Percentiles rank a stretch among this genome's conserved stretches.
Evolutionary conservation across 2,113 vertebrate genomes (phyloP).

Genomic region (Zapus hudsonius): DNA sequence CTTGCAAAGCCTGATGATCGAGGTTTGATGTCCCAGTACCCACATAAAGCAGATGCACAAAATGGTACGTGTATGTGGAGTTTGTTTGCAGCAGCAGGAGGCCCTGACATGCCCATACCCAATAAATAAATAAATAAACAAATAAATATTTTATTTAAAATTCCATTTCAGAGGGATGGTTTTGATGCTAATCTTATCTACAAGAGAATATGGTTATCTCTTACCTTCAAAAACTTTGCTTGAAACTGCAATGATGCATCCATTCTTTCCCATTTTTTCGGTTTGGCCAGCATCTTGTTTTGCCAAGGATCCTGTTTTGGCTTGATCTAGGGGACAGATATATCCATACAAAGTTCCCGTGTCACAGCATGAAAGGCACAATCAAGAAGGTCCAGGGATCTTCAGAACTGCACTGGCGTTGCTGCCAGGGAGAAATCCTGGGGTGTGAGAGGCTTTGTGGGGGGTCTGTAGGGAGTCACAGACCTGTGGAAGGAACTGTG

Average conservation of each 20-base stretch:
- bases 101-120: background rate
- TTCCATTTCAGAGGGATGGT: background rate
- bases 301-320: conserved; percentile 88
- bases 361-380: conserved; percentile 27
- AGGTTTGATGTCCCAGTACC: no score
- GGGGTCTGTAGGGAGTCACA: background rate
- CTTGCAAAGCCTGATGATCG: no score
- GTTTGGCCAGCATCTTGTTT: conserved; percentile 86
- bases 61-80: no score
- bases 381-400: background rate
- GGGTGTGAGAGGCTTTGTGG: background rate
- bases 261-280: conserved; percentile 82
- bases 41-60: no score
- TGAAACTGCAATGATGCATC: conserved; percentile 84
- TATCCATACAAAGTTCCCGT: background rate
- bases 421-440: background rate
- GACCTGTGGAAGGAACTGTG: background rate
- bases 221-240: conserved; percentile 86
- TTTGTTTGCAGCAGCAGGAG: no score
- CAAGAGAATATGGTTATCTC: background rate
- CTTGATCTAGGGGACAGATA: conserved; percentile 82
- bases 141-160: background rate
- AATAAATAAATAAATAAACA: no score
- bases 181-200: conserved; percentile 31
- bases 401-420: background rate